Evolutionary conservation across 1,140 invertebrate species (phyloP).

Genomic region (Lysiphlebus fabarum): DNA sequence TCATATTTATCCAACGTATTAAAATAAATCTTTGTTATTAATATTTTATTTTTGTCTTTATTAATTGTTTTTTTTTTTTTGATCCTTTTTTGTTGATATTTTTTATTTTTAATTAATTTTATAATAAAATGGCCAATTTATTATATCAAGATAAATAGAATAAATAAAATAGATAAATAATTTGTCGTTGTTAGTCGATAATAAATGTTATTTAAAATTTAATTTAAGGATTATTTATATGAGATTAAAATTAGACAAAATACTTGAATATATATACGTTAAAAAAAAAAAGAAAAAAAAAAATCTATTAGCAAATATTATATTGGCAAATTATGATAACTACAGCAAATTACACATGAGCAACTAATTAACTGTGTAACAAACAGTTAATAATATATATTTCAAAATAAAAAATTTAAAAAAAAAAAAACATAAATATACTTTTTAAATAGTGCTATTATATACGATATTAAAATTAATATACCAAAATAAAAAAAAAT

Average conservation of each 20-base stretch:
- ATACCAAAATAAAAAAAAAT: not conserved
- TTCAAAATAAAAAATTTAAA: not conserved
- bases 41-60: not conserved
- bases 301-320: constrained; percentile 7
- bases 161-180: not conserved
- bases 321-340: constrained; percentile 6
- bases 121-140: constrained; percentile 13
- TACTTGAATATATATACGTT: no score
- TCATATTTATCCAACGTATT: not conserved
- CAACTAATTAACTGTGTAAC: constrained; percentile 10
- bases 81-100: constrained; percentile 7
- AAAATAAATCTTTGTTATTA: constrained; percentile 18
- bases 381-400: not conserved
- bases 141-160: not conserved
- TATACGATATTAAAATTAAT: not conserved
- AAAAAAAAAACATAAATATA: no score
- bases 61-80: not conserved
- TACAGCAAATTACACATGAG: constrained; percentile 13
- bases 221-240: not conserved
- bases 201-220: not conserved
- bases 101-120: not conserved
- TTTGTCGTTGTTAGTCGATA: not conserved
- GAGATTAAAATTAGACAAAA: not conserved
- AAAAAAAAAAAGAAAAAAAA: not conserved
- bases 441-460: no score